A percentile compares a stretch with the other conserved stretches of the same genome.
Evolutionary conservation across 1,140 invertebrate genomes (phyloP).

Genomic region (Heliconius melpomene): DNA sequence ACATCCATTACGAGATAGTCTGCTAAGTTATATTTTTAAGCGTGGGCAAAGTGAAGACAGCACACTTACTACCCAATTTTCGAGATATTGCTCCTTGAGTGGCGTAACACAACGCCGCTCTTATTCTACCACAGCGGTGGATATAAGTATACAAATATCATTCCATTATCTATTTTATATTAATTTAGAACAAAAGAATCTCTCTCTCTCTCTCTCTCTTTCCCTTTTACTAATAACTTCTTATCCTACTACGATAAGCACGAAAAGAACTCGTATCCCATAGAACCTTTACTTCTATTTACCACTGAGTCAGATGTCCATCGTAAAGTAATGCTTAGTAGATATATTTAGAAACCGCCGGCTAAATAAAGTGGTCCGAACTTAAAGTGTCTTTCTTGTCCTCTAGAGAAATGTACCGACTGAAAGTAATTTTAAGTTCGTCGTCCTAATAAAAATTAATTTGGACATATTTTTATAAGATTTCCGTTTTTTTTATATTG

Average conservation of each 20-base stretch:
- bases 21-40: too few relatives aligned
- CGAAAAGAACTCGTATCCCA: background rate
- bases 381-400: background rate
- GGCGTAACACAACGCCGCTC: too few relatives aligned
- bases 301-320: background rate
- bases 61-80: too few relatives aligned
- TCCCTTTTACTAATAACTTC: background rate
- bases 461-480: background rate
- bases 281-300: background rate
- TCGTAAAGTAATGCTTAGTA: background rate
- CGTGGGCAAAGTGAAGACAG: too few relatives aligned
- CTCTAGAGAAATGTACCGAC: slow-evolving; percentile 8
- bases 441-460: slow-evolving; percentile 1
- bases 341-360: slow-evolving; percentile 6
- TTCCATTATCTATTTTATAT: too few relatives aligned
- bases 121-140: too few relatives aligned
- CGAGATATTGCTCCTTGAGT: too few relatives aligned
- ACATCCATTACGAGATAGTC: too few relatives aligned
- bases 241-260: background rate
- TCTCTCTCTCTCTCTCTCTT: too few relatives aligned
- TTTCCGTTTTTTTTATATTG: background rate
- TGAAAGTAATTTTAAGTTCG: slow-evolving; percentile 10
- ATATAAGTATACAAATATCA: too few relatives aligned
- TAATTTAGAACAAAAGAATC: too few relatives aligned
- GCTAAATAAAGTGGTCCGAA: slow-evolving; percentile 11